A percentile compares a stretch with the other conserved stretches of the same genome.
These are phyloP conservation scores for Myotis brandtii DNA, from an alignment of 2,113 vertebrate species.

Conservation along the genomic window DNA sequence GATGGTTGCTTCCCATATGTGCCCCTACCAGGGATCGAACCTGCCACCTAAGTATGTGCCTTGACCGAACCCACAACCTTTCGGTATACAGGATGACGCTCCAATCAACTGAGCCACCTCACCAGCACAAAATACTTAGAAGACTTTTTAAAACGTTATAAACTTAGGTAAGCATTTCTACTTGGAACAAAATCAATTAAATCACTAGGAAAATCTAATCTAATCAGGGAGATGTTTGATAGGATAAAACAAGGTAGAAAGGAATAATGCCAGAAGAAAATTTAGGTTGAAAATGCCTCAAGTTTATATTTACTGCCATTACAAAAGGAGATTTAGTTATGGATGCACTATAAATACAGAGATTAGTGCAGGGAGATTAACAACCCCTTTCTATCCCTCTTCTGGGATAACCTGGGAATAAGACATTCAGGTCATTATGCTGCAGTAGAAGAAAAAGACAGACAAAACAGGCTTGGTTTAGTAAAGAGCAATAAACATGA, in stretches of 20 bases:
- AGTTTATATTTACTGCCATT: not conserved
- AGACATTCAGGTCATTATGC: not conserved
- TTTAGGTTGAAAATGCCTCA: not conserved
- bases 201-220: not conserved
- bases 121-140: not conserved
- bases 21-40: not conserved
- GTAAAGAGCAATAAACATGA: not conserved
- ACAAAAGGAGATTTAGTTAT: not conserved
- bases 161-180: not conserved
- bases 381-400: not conserved
- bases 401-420: not conserved
- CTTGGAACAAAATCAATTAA: not conserved
- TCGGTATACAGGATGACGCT: not conserved
- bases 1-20: not conserved
- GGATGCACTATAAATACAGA: not conserved
- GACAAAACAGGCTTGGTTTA: not conserved
- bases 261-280: not conserved
- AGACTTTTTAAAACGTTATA: too few species aligned
- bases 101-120: too few species aligned
- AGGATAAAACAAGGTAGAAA: not conserved
- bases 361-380: not conserved
- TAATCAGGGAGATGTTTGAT: not conserved
- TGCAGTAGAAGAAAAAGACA: not conserved
- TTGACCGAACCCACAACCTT: not conserved
- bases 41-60: not conserved